These are phyloP conservation scores for Hirudinaria manillensis DNA, from an alignment of 2,888 invertebrate genomes.

Conservation along the genomic window DNA sequence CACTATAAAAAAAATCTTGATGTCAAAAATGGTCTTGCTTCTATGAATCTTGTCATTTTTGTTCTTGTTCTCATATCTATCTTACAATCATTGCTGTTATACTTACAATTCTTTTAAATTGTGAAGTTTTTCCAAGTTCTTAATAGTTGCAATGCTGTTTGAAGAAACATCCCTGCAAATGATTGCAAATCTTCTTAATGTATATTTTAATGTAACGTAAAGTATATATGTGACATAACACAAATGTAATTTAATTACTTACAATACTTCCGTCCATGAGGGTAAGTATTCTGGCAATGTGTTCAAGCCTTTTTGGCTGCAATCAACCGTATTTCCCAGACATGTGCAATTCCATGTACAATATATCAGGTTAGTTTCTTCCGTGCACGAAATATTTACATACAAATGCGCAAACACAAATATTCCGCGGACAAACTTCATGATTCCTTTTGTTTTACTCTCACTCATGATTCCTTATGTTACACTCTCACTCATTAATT, in stretches of 20 bases:
- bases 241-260: slow-evolving; percentile 3
- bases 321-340: slow-evolving; percentile 28
- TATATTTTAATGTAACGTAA: neutral
- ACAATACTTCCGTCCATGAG: slow-evolving; percentile 27
- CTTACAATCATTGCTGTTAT: neutral
- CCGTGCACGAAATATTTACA: too few species aligned
- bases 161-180: too few species aligned
- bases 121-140: neutral
- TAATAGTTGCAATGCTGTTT: neutral
- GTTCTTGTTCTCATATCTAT: too few species aligned
- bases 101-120: neutral
- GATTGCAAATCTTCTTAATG: neutral
- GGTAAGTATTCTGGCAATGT: slow-evolving; percentile 12
- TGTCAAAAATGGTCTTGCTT: too few species aligned
- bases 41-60: too few species aligned
- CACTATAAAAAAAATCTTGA: too few species aligned
- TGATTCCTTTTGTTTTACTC: too few species aligned
- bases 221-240: neutral
- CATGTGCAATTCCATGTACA: slow-evolving; percentile 25
- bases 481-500: too few species aligned
- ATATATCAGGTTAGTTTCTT: too few species aligned
- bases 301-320: slow-evolving; percentile 9
- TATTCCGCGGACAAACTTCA: too few species aligned
- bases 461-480: too few species aligned
- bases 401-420: too few species aligned